A percentile compares a stretch with the other conserved stretches of the same genome.
Conservation (phyloP, 2,113 vertebrate genomes). For the Eulacestoma nigropectus region DNA sequence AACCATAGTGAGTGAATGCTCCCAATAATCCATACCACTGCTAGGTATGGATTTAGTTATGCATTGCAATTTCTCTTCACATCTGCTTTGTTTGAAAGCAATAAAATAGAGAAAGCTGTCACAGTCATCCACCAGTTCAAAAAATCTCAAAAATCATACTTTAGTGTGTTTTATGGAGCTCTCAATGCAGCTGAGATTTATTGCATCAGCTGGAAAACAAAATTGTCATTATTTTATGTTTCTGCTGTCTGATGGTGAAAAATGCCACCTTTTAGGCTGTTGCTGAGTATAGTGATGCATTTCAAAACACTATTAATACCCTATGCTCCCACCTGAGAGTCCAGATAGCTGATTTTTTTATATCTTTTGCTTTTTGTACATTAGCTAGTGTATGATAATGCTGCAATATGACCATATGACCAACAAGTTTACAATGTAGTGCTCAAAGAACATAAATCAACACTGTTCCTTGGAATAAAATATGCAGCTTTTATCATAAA, state of each 20-base stretch:
- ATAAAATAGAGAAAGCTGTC: not conserved
- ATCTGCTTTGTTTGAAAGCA: not conserved
- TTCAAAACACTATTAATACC: not conserved
- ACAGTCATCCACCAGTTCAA: not conserved
- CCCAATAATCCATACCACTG: not conserved
- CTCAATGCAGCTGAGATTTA: not conserved
- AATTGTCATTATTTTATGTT: not conserved
- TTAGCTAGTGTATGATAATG: not conserved
- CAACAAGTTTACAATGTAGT: not conserved
- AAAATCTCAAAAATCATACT: not conserved
- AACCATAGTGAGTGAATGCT: not conserved
- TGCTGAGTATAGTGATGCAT: not conserved
- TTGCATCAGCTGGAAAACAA: not conserved
- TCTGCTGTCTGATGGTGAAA: not conserved
- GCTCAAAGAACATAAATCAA: not conserved
- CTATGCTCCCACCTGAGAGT: not conserved
- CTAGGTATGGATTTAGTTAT: not conserved
- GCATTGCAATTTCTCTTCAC: not conserved
- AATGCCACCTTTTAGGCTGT: not conserved
- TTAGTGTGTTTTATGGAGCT: not conserved
- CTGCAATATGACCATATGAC: not conserved
- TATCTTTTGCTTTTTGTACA: not conserved
- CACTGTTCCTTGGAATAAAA: not conserved
- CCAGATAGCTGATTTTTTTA: not conserved
- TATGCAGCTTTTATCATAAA: not conserved